Percentiles rank a stretch among this genome's conserved stretches.
Evolutionary conservation across 2,888 invertebrate species (phyloP).

Genomic region (Protonemura montana): DNA sequence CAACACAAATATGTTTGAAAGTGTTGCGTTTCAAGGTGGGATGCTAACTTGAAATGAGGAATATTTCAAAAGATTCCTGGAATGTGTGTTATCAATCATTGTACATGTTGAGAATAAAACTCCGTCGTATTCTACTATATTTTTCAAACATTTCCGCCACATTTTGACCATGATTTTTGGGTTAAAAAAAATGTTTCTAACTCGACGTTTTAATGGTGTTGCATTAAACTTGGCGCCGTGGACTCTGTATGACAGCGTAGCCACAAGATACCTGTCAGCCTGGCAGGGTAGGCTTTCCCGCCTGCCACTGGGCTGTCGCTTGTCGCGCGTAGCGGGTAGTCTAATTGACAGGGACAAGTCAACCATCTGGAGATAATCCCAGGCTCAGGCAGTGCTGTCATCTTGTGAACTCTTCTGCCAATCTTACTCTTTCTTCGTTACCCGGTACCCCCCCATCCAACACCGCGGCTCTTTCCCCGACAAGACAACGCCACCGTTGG

Average conservation of each 20-base stretch:
- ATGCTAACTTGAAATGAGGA: too few relatives aligned
- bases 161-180: background rate
- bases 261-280: constrained; percentile 46
- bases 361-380: constrained; percentile 60
- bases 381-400: constrained; percentile 53
- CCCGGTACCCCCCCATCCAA: constrained; percentile 14
- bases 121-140: too few relatives aligned
- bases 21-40: too few relatives aligned
- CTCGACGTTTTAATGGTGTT: background rate
- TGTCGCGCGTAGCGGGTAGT: constrained; percentile 46
- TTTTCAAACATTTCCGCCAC: too few relatives aligned
- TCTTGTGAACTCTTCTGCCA: constrained; percentile 49
- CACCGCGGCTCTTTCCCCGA: constrained; percentile 19
- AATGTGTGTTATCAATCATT: too few relatives aligned
- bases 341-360: constrained; percentile 61
- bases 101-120: too few relatives aligned
- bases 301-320: constrained; percentile 51
- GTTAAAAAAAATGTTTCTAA: background rate
- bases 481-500: background rate
- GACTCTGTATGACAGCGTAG: background rate
- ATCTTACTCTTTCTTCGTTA: constrained; percentile 43
- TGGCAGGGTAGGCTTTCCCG: constrained; percentile 27
- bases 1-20: too few relatives aligned
- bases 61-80: too few relatives aligned
- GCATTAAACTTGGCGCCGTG: background rate